Evolutionary conservation across 2,888 invertebrate genomes (phyloP), one percentile per base, ranked within the genome.

Genomic region (Stenchaetothrips biformis): DNA sequence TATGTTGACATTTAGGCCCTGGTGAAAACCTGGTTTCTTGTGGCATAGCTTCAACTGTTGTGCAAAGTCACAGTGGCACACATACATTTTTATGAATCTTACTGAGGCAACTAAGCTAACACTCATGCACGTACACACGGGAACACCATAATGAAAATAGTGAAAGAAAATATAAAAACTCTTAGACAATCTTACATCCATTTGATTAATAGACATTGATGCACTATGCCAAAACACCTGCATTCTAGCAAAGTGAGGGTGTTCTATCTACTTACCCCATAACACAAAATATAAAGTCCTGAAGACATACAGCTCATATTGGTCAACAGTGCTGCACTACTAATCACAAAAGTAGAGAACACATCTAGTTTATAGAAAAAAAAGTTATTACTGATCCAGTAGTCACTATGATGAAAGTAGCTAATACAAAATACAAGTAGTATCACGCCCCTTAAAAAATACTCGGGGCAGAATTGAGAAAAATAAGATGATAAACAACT

Each of bases 221-320:
- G 21, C 25, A 74, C 59, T 74, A 74, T 2, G 25, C 25, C 11
- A 25, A 74, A 25, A 25, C 37, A 25, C 67, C 25, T 25, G 67
- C 67, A 18, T 16, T 59, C 59, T 18, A 13, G 13, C 7, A 21
- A 25, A 74, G 25, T 74, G 21, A 11, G 11, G 11, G 67, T 74
- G 67, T 21, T 21, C 53, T 25, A 74, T 74, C 67, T 74, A 74
- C 67, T 74, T 74, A 25, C 7, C 16, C 59, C 16, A 18, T 74
- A 74, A 25, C 67, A 74, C 67, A 74, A 74, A 74, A 74, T 74
- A 74, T n/a, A 74, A 74, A 74, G 67, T 74, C 25, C 67, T 21
- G 25, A 74, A 74, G 67, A 74, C 25, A 74, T 25, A 74, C 67
- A 74, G 67, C 67, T 74, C 25, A 25, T 74, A 74, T 74, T 74